These are phyloP conservation scores for Euwallacea similis DNA, from an alignment of 1,140 invertebrate species.

Conservation along the genomic window DNA sequence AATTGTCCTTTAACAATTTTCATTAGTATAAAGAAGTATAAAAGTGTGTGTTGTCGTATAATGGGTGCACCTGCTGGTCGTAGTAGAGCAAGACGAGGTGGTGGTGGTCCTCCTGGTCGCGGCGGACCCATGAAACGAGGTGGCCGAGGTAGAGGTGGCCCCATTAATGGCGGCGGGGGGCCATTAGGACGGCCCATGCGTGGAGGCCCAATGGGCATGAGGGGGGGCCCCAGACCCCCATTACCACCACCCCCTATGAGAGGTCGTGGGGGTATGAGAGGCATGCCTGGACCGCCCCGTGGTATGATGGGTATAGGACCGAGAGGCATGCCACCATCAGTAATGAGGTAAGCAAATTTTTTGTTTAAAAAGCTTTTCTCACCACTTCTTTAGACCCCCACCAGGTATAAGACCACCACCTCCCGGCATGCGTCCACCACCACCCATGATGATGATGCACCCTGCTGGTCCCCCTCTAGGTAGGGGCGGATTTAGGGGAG, in stretches of 20 bases:
- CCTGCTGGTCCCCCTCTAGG: conserved; percentile 37
- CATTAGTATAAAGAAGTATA: no score
- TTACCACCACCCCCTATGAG: conserved; percentile 42
- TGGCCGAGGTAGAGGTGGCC: conserved; percentile 33
- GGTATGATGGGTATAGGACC: conserved; percentile 44
- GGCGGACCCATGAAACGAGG: conserved; percentile 39
- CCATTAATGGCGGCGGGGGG: conserved; percentile 36
- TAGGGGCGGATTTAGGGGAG: conserved; percentile 40
- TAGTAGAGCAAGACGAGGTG: conserved; percentile 37
- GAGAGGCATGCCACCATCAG: conserved; percentile 40
- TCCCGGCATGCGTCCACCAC: conserved; percentile 45
- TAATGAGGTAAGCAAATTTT: conserved; percentile 36
- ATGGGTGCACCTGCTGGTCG: conserved; percentile 32
- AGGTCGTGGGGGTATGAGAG: conserved; percentile 30
- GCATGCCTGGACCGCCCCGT: conserved; percentile 27
- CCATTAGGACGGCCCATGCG: conserved; percentile 38
- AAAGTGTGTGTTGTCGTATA: background rate
- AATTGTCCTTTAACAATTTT: no score
- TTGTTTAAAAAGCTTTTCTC: conserved; percentile 27
- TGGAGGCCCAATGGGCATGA: conserved; percentile 29
- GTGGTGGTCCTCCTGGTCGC: conserved; percentile 39
- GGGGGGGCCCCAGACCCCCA: conserved; percentile 38
- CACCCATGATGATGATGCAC: conserved; percentile 46
- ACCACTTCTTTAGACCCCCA: conserved; percentile 7
- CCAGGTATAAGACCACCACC: conserved; percentile 44